These are phyloP conservation scores for Pavo muticus DNA, from an alignment of 2,113 vertebrate species.

Conservation along the genomic window DNA sequence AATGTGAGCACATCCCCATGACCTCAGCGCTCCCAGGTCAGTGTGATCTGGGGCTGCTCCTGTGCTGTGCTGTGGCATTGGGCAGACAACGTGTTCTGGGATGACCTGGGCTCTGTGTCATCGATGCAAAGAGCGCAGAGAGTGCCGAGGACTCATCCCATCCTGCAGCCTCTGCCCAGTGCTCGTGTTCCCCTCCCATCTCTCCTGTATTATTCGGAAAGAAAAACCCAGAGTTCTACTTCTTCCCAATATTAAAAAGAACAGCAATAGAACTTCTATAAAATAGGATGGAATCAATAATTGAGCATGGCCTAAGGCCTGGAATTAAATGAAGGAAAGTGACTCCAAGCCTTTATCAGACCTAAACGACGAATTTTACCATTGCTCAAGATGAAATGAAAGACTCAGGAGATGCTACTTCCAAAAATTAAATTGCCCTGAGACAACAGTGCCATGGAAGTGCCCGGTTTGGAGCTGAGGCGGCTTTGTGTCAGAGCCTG, in stretches of 20 bases:
- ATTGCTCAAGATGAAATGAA: not conserved
- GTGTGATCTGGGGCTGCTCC: fast-evolving
- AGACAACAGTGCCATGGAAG: fast-evolving
- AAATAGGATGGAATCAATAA: not conserved
- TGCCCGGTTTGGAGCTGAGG: too few species aligned
- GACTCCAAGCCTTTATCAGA: not conserved
- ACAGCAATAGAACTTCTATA: not conserved
- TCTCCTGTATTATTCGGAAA: not conserved
- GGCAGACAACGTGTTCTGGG: not conserved
- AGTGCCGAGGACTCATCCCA: not conserved
- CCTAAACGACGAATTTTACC: not conserved
- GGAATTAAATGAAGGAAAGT: not conserved
- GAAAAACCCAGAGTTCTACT: not conserved
- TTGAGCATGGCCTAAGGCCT: not conserved
- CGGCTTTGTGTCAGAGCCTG: not conserved
- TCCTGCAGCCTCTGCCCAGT: not conserved
- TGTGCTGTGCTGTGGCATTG: not conserved
- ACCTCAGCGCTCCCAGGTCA: too few species aligned
- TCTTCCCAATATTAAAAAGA: not conserved
- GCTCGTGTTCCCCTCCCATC: not conserved
- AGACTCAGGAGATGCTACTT: not conserved
- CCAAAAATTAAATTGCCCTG: not conserved
- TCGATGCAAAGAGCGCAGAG: fast-evolving
- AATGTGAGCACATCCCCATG: too few species aligned
- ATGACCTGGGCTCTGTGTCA: not conserved